Evolutionary conservation across 2,797 vertebrate species (phyloP).

Genomic region (Discoglossus pictus): DNA sequence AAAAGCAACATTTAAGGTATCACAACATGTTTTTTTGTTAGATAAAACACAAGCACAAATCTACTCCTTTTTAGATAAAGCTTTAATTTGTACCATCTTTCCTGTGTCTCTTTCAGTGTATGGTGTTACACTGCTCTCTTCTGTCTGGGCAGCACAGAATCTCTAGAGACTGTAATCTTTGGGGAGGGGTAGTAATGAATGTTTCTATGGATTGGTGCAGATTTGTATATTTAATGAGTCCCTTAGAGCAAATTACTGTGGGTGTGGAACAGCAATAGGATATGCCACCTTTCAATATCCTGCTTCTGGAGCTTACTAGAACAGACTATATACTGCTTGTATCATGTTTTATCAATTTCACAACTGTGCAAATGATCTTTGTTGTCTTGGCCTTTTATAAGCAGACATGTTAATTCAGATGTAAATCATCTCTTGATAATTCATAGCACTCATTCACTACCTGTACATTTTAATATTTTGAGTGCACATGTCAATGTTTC

Average conservation of each 20-base stretch:
- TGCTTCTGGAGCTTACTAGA: neutral
- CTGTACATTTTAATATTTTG: too few species aligned
- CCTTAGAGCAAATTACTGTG: neutral
- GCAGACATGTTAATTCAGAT: too few species aligned
- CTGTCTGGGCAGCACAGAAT: too few species aligned
- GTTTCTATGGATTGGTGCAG: constrained; percentile 16
- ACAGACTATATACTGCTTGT: neutral
- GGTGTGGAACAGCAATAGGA: neutral
- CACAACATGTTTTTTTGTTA: too few species aligned
- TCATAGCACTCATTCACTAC: too few species aligned
- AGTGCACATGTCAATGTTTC: too few species aligned
- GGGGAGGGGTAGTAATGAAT: neutral
- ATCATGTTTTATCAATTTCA: neutral
- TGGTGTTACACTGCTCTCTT: too few species aligned
- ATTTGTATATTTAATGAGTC: constrained; percentile 39
- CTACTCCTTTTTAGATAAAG: too few species aligned
- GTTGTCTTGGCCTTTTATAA: neutral
- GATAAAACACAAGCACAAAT: too few species aligned
- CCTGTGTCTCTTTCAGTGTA: too few species aligned
- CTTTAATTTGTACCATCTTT: constrained; percentile 8
- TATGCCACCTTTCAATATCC: constrained; percentile 7
- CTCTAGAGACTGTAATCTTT: constrained; percentile 3
- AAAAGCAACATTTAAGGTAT: too few species aligned
- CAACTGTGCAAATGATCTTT: neutral
- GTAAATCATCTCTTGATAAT: too few species aligned